Conservation (phyloP, 2,113 vertebrate genomes). For the Oxyruncus cristatus region DNA sequence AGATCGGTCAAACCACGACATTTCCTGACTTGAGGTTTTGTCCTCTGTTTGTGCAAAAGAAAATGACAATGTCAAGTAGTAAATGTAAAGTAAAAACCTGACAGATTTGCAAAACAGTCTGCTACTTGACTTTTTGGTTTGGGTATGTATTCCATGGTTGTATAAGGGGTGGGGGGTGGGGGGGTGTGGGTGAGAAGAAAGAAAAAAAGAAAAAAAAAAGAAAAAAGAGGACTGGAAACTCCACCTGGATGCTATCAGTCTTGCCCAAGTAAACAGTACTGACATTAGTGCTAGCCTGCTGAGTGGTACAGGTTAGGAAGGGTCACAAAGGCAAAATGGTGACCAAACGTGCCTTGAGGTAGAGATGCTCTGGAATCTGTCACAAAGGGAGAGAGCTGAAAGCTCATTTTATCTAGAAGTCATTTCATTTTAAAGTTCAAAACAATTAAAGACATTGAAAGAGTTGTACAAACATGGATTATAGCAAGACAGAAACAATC, state of each 20-base stretch:
- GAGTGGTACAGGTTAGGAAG: constrained; percentile 90
- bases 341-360: constrained; percentile 88
- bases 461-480: constrained; percentile 63
- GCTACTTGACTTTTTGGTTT: not conserved
- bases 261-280: constrained; percentile 94
- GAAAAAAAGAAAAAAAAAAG: not conserved
- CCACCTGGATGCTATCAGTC: constrained; percentile 99
- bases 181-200: rapidly evolving
- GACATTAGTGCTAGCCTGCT: constrained; percentile 91
- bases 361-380: constrained; percentile 94
- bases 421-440: constrained; percentile 62
- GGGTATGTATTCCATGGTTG: constrained; percentile 36
- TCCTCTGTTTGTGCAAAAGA: not conserved
- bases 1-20: not conserved
- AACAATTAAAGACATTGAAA: constrained; percentile 70
- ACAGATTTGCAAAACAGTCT: not conserved
- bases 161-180: not conserved
- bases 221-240: constrained; percentile 67
- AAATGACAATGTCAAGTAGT: not conserved
- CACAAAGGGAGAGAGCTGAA: constrained; percentile 84
- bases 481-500: constrained; percentile 52
- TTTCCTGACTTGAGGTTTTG: not conserved
- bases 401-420: constrained; percentile 69
- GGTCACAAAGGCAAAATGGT: constrained; percentile 92
- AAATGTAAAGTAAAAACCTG: not conserved